Evolutionary conservation across 2,797 vertebrate genomes (phyloP), one percentile per base, ranked within the genome.

Genomic region (Sebastes diploproa): DNA sequence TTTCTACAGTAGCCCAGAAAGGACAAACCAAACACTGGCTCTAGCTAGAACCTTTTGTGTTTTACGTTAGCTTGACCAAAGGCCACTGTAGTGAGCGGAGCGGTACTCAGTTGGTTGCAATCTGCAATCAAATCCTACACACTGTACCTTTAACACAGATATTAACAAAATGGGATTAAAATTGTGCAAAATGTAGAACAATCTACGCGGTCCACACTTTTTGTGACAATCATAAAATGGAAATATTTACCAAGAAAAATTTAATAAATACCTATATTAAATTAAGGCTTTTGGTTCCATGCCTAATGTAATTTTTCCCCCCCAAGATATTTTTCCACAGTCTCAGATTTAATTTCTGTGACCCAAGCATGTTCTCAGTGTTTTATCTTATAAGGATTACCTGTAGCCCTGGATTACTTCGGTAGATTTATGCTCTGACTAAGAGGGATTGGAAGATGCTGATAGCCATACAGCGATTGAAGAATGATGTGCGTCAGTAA

Each of bases 401-500:
- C 34, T 18, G 32, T 76, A 71, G 67, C 56, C 82, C 70, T 38
- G 88, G 82, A 91, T 90, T 88, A 88, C 59, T 67, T 68, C 72
- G 58, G 50, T 25, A 79, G 80, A 77, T 77, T 80, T 74, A 83
- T 80, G 59, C 34, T 56, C 16, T 58, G 72, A 56, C 72, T 90
- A 75, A 92, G 66, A 80, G 29, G 82, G 81, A 90, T 85, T 81
- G 69, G 59, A 85, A 83, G 82, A 83, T 77, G 77, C 80, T 73
- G 63, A 84, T 83, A 70, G 36, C 20, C 59, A 74, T 75, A 62
- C n/a, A 36, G 38, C 54, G 22, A 84, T 55, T 84, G 88, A 88
- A 87, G 72, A 83, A 88, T 83, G 86, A 70, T 87, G 72, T 83
- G 64, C 42, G 46, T 93, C 92, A 91, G 55, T 86, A 70, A 88